Evolutionary conservation across 2,113 vertebrate species (phyloP).

Genomic region (Scolopax mira): DNA sequence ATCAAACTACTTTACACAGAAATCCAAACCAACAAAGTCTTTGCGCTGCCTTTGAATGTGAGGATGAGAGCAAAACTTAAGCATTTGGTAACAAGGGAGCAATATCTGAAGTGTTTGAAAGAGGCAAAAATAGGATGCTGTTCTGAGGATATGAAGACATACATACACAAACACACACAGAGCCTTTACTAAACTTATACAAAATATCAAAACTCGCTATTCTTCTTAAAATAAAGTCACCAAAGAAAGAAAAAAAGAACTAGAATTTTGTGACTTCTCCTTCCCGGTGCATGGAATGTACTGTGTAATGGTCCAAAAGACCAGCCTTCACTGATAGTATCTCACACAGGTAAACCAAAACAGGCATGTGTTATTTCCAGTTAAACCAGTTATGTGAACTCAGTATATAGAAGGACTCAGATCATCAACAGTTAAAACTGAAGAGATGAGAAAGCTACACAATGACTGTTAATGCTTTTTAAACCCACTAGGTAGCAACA

Average conservation of each 20-base stretch:
- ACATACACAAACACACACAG: not conserved
- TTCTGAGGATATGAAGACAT: not conserved
- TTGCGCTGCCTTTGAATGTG: not conserved
- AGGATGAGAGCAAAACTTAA: not conserved
- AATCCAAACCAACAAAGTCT: not conserved
- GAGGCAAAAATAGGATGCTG: not conserved
- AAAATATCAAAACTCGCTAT: not conserved
- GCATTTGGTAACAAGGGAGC: not conserved
- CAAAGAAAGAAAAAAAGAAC: not conserved
- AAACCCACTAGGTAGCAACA: not conserved
- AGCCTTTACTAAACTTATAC: not conserved
- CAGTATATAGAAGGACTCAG: not conserved
- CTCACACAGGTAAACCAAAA: not conserved
- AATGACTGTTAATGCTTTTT: not conserved
- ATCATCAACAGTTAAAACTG: not conserved
- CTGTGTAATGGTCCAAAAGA: not conserved
- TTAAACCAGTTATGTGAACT: not conserved
- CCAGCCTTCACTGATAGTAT: not conserved
- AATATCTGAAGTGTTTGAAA: not conserved
- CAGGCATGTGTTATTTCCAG: not conserved
- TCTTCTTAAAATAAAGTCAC: not conserved
- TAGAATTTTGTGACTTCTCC: not conserved
- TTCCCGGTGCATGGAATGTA: not conserved
- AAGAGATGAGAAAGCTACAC: not conserved
- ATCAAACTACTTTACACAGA: not conserved